Base-by-base conservation (phyloP, 2,888 invertebrate species). In the Deilephila porcellus region DNA sequence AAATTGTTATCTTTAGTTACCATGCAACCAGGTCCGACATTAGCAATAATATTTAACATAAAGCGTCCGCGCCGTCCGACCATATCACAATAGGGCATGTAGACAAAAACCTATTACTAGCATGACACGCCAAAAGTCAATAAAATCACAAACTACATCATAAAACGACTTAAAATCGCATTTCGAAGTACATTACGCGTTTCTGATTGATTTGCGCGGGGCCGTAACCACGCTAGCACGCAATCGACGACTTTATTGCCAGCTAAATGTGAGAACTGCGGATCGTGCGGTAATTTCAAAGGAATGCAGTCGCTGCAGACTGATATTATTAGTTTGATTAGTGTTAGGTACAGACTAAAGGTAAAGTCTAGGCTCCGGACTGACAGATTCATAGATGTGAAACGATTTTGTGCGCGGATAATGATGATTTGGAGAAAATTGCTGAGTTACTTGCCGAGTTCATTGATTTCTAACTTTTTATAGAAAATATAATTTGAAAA, bases 141-240 rank as follows among this genome's bases (percentile, higher is more conserved):
- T 67, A 67, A 67, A 67, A 67, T 45, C 7, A 63, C 67, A 52
- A 52, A 45, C 29, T 45, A 67, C 52, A 67, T 45, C 67, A 67
- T 67, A 67, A 67, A 67, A 67, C 67, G 45, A 64, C 45, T 64
- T 64, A 64, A 64, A 64, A 64, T 64, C 37, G 25, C 67, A 67
- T 52, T 67, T 67, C 67, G 25, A 25, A 52, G 25, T 67, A 72
- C 63, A 72, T 72, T 72, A 63, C 67, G 59, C 25, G 72, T 67
- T 67, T 56, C 52, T 67, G 72, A 73, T 56, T 73, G 72, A 73
- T 73, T 73, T 73, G 37, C 53, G 59, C 67, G 19, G 34, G 59
- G 25, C 72, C 67, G 45, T 52, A n/a, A 20, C 67, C 1, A 45
- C 7, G 6, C 45, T 5, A 25, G 25, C 67, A 67, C 67, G 67